Conservation (phyloP, 2,888 invertebrate species). For the Scaeva pyrastri region DNA sequence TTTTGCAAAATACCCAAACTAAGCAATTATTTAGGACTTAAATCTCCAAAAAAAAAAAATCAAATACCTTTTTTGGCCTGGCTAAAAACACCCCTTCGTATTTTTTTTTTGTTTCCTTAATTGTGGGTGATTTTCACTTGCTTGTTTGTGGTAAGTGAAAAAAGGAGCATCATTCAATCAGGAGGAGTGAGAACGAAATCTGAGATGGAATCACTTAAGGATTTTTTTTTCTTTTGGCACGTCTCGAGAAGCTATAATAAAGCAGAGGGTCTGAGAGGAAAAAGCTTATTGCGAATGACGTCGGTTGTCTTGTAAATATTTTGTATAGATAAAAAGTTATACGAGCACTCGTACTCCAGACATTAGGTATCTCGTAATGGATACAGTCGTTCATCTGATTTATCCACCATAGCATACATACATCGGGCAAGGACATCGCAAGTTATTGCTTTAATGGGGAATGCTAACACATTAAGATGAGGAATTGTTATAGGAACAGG, state of each 20-base stretch:
- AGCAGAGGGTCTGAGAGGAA: conserved; percentile 4
- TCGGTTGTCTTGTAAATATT: not conserved
- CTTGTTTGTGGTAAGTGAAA: not conserved
- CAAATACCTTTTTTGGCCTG: conserved; percentile 17
- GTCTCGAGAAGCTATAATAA: conserved; percentile 28
- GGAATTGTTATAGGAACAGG: not conserved
- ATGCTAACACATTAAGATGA: not conserved
- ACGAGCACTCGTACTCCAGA: not conserved
- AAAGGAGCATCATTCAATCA: conserved; percentile 20
- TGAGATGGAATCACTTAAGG: conserved; percentile 45
- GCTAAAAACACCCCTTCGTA: not conserved
- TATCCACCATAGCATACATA: conserved; percentile 11
- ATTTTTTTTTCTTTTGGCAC: conserved; percentile 19
- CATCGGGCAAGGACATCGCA: not conserved
- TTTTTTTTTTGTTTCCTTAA: conserved; percentile 13
- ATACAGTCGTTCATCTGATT: not conserved
- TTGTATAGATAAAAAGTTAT: conserved; percentile 2
- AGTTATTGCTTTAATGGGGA: not conserved
- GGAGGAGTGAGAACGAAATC: conserved; percentile 47
- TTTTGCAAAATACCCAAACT: conserved; percentile 60
- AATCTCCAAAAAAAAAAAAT: conserved; percentile 29
- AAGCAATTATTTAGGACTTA: conserved; percentile 62
- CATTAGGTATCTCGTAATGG: conserved; percentile 17
- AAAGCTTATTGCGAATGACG: conserved; percentile 30
- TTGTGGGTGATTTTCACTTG: conserved; percentile 22